Evolutionary conservation across 2,113 vertebrate species (phyloP), one percentile per base, ranked within the genome.

Genomic region (Lampris megalopsis): DNA sequence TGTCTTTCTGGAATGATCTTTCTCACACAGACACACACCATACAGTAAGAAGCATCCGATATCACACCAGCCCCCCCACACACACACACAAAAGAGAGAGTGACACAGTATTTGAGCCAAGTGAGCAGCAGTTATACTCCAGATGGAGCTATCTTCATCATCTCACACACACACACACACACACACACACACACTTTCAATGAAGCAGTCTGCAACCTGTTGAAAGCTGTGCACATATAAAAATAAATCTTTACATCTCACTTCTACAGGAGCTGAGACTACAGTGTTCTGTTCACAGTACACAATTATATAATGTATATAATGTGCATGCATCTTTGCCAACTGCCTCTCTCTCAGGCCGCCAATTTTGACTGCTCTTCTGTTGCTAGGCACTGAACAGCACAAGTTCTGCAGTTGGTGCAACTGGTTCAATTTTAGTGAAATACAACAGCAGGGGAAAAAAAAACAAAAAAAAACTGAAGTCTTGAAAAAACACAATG

Each of bases 61-160:
- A 80, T 88, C 80, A 84, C 84, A 83, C 77, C 71, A 56, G 10
- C 49, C 70, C 82, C 65, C 47, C 77, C 82, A 81, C 80, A 80
- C 86, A 58, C 49, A 77, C 63, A 84, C 78, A 78, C 77, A 69
- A 43, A 74, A 61, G 79, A 86, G 9, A 73, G 47, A 1, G 42
- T 58, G 79, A 86, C 6, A 73, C 50, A 1, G 42, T 58, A 41
- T 54, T 82, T 50, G 61, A 62, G 79, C 85, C 86, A 90, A 91
- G 24, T 89, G 83, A 90, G 88, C 86, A 89, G 83, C 82, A 85
- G 84, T 80, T 62, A 79, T 71, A 57, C 57, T 78, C 78, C 83
- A 90, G 88, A 90, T 63, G 50, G 71, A 56, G 43, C 43, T 64
- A 68, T 80, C 75, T 80, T 63, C 67, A 63, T 76, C 73, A 53